These are phyloP conservation scores for Synanthedon formicaeformis DNA, from an alignment of 2,888 invertebrate species.

Conservation along the genomic window DNA sequence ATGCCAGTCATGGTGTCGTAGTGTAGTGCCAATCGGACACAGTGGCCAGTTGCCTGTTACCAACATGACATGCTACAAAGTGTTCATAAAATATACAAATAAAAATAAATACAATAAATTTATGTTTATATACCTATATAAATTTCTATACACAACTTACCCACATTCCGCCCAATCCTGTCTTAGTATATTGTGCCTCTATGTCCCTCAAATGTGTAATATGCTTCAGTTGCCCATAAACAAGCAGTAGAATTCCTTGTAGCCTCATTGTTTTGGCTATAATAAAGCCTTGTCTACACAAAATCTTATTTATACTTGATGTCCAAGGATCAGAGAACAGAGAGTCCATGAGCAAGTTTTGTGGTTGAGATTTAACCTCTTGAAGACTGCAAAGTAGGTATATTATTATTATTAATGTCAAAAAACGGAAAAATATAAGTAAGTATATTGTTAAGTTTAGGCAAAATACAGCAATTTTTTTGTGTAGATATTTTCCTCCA, in stretches of 20 bases:
- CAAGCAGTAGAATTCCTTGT: constrained; percentile 84
- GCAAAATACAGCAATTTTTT: too few species aligned
- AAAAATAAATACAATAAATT: too few species aligned
- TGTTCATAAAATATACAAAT: too few species aligned
- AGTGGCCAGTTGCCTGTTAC: too few species aligned
- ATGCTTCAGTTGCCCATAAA: constrained; percentile 84
- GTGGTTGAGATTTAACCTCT: constrained; percentile 90
- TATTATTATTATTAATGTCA: too few species aligned
- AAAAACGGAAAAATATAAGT: too few species aligned
- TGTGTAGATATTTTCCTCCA: too few species aligned
- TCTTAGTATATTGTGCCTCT: constrained; percentile 88
- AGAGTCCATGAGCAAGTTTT: constrained; percentile 83
- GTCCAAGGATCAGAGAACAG: constrained; percentile 91
- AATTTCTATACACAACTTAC: constrained; percentile 60
- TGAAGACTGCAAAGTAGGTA: constrained; percentile 77
- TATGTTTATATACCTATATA: too few species aligned
- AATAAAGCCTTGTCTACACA: constrained; percentile 78
- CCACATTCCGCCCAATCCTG: constrained; percentile 94
- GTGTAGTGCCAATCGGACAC: too few species aligned
- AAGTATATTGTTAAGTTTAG: too few species aligned
- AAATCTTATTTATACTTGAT: constrained; percentile 75
- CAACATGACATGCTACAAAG: too few species aligned
- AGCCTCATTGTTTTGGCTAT: constrained; percentile 84
- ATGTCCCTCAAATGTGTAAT: constrained; percentile 85
- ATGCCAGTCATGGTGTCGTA: too few species aligned